phyloP scores from a whole-genome alignment of 2,888 invertebrate species.

The Xestia xanthographa region DNA sequence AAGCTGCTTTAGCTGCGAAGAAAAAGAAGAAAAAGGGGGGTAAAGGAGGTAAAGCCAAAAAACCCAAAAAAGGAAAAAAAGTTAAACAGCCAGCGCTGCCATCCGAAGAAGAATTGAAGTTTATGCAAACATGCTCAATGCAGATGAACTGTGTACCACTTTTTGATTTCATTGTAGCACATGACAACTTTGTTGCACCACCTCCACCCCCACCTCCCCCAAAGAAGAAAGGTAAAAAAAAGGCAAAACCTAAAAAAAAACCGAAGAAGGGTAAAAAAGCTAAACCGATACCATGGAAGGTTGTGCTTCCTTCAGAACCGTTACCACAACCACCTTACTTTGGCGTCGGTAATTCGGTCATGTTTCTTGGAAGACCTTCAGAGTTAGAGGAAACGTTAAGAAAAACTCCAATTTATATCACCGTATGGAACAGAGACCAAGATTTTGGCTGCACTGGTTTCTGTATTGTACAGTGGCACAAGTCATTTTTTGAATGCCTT shows the following conservation, averaged over 20 bases:
- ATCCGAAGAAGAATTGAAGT: constrained; percentile 88
- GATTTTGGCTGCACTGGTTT: constrained; percentile 85
- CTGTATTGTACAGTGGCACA: constrained; percentile 83
- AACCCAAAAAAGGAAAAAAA: constrained; percentile 74
- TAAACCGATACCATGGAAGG: constrained; percentile 73
- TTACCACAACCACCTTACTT: constrained; percentile 87
- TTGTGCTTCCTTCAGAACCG: constrained; percentile 84
- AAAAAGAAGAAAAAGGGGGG: constrained; percentile 74
- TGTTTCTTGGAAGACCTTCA: constrained; percentile 85
- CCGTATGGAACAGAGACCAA: constrained; percentile 88
- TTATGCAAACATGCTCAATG: constrained; percentile 86
- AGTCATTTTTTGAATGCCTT: constrained; percentile 83
- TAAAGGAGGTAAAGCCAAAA: constrained; percentile 71
- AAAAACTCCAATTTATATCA: constrained; percentile 84
- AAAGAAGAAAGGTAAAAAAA: constrained; percentile 75
- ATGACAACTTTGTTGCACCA: constrained; percentile 86
- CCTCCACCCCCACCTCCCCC: constrained; percentile 83
- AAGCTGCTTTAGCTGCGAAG: constrained; percentile 68
- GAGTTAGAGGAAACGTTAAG: constrained; percentile 81
- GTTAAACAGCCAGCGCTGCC: constrained; percentile 82
- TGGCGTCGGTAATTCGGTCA: constrained; percentile 86
- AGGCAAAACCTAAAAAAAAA: constrained; percentile 70
- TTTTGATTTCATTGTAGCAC: constrained; percentile 87
- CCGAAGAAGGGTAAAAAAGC: constrained; percentile 79
- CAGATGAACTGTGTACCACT: constrained; percentile 86